Conservation (phyloP, 2,797 vertebrate genomes). For the Phoeniculus purpureus region DNA sequence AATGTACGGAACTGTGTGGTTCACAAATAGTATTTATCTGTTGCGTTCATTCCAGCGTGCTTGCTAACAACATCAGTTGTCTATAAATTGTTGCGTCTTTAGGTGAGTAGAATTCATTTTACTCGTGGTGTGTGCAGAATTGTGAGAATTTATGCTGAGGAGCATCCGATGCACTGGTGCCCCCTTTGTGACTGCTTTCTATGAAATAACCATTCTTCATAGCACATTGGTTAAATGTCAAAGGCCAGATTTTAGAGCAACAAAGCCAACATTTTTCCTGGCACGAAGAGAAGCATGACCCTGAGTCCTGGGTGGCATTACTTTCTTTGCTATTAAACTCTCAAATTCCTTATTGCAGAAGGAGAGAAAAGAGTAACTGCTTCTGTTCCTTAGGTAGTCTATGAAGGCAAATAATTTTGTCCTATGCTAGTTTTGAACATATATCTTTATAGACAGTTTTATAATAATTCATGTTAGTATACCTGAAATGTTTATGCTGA, state of each 20-base stretch:
- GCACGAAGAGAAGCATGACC: neutral
- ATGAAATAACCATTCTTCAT: neutral
- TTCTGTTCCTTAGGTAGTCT: neutral
- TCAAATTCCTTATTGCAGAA: neutral
- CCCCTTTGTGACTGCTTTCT: neutral
- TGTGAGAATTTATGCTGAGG: slow-evolving; percentile 46
- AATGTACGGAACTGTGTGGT: neutral
- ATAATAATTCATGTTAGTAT: neutral
- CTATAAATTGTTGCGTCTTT: neutral
- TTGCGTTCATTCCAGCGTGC: neutral
- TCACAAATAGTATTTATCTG: neutral
- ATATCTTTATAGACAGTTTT: neutral
- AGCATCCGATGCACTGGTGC: slow-evolving; percentile 40
- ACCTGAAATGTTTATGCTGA: neutral
- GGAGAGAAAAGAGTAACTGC: neutral
- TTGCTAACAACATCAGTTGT: neutral
- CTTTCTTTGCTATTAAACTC: neutral
- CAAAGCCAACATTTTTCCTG: neutral
- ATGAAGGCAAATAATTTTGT: neutral
- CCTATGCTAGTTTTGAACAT: neutral
- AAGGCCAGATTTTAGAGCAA: slow-evolving; percentile 21
- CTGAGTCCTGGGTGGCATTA: neutral
- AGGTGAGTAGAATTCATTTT: neutral
- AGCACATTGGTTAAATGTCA: neutral
- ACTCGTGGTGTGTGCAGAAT: neutral